Base-by-base conservation (phyloP, 2,797 vertebrate genomes). In the Xenopus petersii region DNA sequence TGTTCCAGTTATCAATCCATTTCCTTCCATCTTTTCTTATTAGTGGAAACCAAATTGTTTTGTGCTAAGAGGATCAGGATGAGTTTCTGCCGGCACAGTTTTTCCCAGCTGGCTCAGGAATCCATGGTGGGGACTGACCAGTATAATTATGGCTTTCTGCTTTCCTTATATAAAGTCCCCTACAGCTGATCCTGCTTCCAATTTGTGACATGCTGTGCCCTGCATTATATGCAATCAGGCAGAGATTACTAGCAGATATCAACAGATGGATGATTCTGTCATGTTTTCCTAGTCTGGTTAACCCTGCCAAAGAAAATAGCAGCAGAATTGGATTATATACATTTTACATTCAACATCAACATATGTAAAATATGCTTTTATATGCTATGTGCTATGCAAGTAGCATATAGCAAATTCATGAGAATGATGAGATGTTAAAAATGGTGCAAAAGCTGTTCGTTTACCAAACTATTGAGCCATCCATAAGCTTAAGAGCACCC, bases 141-240 rank as follows among this genome's bases (percentile, higher is more conserved):
- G 55, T 26, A 70, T 70, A 70, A 61, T 70, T 70, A 70, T 54
- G 55, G 67, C 30, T 68, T 70, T 70, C 67, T 70, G 56, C 16
- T 49, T 71, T 62, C 17, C 42, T 49, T 24, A 61, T 71, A 49
- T 49, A 47, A 16, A 61, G 46, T 62, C 58, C 69, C 69, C 69
- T 17, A 26, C 68, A 42, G 56, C 21, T 55, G 56, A 33, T 70
- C 8, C 24, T 70, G 33, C 56, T 60, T 70, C 42, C 42, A 71
- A 62, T 71, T 58, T 60, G 36, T 56, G 58, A 17, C 69, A 62
- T 10, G 58, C 69, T 71, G 69, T 46, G 69, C 15, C 47, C 69
- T 33, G 46, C 42, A 62, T 49, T 71, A 26, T 26, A 30, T 62
- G 69, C 59, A 61, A 71, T 71, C 69, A 51, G 69, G 17, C 61